These are phyloP conservation scores for Nothobranchius furzeri DNA, from an alignment of 2,113 vertebrate genomes.

Conservation along the genomic window DNA sequence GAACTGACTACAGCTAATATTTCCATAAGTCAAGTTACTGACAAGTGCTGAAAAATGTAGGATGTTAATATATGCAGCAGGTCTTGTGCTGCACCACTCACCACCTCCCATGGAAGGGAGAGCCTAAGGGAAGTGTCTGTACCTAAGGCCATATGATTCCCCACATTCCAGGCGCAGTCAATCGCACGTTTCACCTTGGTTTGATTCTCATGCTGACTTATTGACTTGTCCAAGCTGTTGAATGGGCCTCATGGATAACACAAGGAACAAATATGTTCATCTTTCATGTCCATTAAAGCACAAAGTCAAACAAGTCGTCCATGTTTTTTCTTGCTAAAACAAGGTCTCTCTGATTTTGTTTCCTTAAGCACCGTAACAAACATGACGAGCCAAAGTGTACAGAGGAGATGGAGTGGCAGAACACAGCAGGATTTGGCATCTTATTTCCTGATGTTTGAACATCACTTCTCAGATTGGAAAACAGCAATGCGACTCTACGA, in stretches of 20 bases:
- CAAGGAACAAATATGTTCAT: constrained; percentile 65
- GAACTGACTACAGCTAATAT: constrained; percentile 50
- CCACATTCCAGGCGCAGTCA: constrained; percentile 45
- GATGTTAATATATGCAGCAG: constrained; percentile 56
- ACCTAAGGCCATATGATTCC: constrained; percentile 57
- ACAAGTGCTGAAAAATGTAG: constrained; percentile 69
- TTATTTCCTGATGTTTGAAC: too few species aligned
- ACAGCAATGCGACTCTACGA: too few species aligned
- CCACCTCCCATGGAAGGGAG: constrained; percentile 38
- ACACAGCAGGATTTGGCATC: too few species aligned
- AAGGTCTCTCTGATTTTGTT: constrained; percentile 28
- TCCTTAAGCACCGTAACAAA: too few species aligned
- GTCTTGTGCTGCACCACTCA: constrained; percentile 46
- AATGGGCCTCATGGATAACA: constrained; percentile 67
- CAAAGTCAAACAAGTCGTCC: constrained; percentile 59
- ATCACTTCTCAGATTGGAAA: too few species aligned
- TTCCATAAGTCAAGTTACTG: constrained; percentile 59
- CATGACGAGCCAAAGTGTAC: too few species aligned
- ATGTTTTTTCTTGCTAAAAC: constrained; percentile 46
- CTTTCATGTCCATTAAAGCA: constrained; percentile 52
- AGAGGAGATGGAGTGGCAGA: too few species aligned
- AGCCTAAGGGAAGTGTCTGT: constrained; percentile 54
- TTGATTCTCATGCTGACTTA: constrained; percentile 66
- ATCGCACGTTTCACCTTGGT: constrained; percentile 63
- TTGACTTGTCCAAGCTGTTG: constrained; percentile 58